Evolutionary conservation across 1,140 invertebrate species (phyloP).

Genomic region (Hyphantria cunea): DNA sequence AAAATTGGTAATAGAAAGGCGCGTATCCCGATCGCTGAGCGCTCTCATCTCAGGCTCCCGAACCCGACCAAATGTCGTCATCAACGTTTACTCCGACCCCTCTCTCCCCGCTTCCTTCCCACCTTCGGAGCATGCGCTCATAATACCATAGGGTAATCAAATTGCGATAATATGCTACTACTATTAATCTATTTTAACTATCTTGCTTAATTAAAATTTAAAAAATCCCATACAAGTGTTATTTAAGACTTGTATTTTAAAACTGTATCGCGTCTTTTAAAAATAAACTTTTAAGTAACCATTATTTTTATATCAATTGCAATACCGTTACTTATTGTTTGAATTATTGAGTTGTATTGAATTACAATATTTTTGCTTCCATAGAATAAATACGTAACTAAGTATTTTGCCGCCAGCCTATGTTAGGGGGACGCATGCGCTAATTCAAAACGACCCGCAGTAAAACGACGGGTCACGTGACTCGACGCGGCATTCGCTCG

Average conservation of each 20-base stretch:
- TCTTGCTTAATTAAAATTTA: background rate
- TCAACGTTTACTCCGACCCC: constrained; percentile 54
- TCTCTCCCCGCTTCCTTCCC: constrained; percentile 38
- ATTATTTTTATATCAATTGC: background rate
- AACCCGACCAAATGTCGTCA: constrained; percentile 72
- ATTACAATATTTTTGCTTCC: background rate
- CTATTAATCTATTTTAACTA: constrained; percentile 30
- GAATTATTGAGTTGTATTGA: constrained; percentile 3
- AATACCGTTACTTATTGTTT: too few species aligned
- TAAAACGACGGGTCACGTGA: constrained; percentile 83
- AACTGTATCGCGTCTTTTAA: background rate
- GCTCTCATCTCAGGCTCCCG: constrained; percentile 41
- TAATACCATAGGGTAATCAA: constrained; percentile 53
- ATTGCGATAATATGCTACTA: constrained; percentile 46
- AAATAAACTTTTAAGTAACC: background rate
- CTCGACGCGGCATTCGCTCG: constrained; percentile 79
- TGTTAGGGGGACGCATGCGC: constrained; percentile 60
- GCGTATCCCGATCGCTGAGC: constrained; percentile 23
- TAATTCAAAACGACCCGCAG: constrained; percentile 74
- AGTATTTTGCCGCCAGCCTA: constrained; percentile 71
- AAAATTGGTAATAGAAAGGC: constrained; percentile 18
- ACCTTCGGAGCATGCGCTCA: constrained; percentile 58
- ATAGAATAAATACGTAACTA: constrained; percentile 31
- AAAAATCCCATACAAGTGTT: too few species aligned
- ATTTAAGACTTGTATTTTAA: background rate